Conservation (phyloP, 2,888 invertebrate genomes). For the Diaperis boleti region DNA sequence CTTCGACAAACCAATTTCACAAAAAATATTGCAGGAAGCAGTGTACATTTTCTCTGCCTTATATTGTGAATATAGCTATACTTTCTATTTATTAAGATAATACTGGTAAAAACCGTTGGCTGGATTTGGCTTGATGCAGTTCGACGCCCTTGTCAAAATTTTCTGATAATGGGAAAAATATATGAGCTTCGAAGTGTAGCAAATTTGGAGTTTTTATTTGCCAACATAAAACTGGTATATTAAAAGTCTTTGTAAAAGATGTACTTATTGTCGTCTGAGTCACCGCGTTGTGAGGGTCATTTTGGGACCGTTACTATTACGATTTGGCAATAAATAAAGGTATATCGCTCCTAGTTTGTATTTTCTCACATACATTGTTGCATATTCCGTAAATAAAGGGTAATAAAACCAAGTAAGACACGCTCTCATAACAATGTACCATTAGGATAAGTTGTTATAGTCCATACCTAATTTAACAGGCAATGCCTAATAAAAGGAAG, state of each 20-base stretch:
- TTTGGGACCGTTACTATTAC: constrained; percentile 20
- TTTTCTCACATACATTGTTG: constrained; percentile 36
- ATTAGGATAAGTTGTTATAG: constrained; percentile 38
- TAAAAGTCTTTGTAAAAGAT: background rate
- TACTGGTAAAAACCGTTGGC: too few species aligned
- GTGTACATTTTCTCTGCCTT: too few species aligned
- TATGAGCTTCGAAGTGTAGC: background rate
- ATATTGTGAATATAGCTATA: too few species aligned
- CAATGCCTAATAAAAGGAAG: constrained; percentile 37
- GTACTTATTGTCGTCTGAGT: constrained; percentile 3
- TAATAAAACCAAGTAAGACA: constrained; percentile 38
- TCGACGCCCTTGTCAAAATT: background rate
- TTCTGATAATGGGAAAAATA: background rate
- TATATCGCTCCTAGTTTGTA: constrained; percentile 6
- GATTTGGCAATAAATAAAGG: constrained; percentile 29
- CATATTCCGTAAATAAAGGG: constrained; percentile 36
- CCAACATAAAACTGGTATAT: background rate
- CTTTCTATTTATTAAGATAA: too few species aligned
- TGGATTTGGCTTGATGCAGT: too few species aligned
- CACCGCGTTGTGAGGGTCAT: constrained; percentile 2
- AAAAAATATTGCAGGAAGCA: too few species aligned
- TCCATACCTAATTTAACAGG: constrained; percentile 43
- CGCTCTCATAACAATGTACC: constrained; percentile 40
- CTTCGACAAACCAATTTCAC: constrained; percentile 20
- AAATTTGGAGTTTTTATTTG: background rate